A percentile compares a stretch with the other conserved stretches of the same genome.
Evolutionary conservation across 37 sponge, comb jelly and placozoan species (phyloP).

Genomic region (Chondrilla cf. caribensis): DNA sequence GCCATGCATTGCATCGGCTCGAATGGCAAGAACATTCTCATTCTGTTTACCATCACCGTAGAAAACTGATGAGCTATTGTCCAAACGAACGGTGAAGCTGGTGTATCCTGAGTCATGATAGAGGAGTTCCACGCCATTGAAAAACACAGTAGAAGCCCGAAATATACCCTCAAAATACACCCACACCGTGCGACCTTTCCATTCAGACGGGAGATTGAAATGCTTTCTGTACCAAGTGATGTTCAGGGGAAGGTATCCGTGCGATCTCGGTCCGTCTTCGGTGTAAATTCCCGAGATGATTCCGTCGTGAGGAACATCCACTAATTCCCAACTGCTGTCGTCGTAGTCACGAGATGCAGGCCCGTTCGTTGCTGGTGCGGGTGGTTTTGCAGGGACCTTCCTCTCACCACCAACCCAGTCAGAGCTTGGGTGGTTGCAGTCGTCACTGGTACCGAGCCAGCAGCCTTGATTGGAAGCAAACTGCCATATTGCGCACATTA

Average conservation of each 20-base stretch:
- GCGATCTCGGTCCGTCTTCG: background rate
- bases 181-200: slow-evolving; percentile 48
- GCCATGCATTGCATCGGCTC: slow-evolving; percentile 31
- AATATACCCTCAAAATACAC: slow-evolving; percentile 64
- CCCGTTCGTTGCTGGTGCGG: slow-evolving; percentile 23
- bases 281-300: slow-evolving; percentile 35
- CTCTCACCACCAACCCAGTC: slow-evolving; percentile 48
- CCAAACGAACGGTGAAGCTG: slow-evolving; percentile 54
- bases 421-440: slow-evolving; percentile 34
- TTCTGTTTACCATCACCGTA: slow-evolving; percentile 43
- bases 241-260: slow-evolving; percentile 40
- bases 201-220: slow-evolving; percentile 49
- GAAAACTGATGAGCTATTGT: slow-evolving; percentile 29
- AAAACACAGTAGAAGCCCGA: slow-evolving; percentile 23
- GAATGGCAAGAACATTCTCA: slow-evolving; percentile 51
- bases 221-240: slow-evolving; percentile 60
- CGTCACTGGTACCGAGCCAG: slow-evolving; percentile 47
- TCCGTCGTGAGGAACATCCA: slow-evolving; percentile 52
- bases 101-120: slow-evolving; percentile 58
- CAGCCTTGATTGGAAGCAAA: slow-evolving; percentile 30
- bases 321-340: slow-evolving; percentile 52
- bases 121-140: slow-evolving; percentile 33
- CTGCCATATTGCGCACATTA: slow-evolving; percentile 59
- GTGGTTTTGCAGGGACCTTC: slow-evolving; percentile 24
- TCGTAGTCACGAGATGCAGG: slow-evolving; percentile 39